A percentile compares a stretch with the other conserved stretches of the same genome.
These are phyloP conservation scores for Atherinosoma microstoma DNA, from an alignment of 2,797 vertebrate species.

Conservation along the genomic window DNA sequence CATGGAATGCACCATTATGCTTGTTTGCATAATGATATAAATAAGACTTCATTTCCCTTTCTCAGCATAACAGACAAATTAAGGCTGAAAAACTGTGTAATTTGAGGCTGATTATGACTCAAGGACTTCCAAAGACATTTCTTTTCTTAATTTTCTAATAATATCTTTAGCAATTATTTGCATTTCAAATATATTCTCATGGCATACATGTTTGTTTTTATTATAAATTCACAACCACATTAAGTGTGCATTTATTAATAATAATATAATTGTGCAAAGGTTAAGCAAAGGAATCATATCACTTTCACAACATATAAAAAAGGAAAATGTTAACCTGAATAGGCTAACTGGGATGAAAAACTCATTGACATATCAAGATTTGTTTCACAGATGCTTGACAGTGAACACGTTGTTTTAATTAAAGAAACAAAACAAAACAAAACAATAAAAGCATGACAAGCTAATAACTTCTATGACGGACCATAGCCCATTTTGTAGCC, in stretches of 20 bases:
- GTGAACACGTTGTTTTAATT: no score
- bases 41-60: conserved; percentile 70
- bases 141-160: conserved; percentile 72
- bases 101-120: conserved; percentile 79
- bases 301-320: no score
- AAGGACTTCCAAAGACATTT: conserved; percentile 79
- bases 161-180: conserved; percentile 78
- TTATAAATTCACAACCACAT: conserved; percentile 66
- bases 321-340: no score
- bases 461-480: no score
- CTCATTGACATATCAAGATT: no score
- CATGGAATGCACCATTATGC: conserved; percentile 57
- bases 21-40: conserved; percentile 83
- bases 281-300: neutral
- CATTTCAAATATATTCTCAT: conserved; percentile 74
- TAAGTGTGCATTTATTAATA: conserved; percentile 81
- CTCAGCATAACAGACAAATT: conserved; percentile 62
- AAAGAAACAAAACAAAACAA: no score
- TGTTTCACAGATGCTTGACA: no score
- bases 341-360: no score
- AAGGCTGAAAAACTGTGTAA: conserved; percentile 64
- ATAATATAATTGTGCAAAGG: conserved; percentile 64
- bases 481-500: no score
- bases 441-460: no score
- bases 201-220: conserved; percentile 57